These are phyloP conservation scores for Papilio elwesi DNA, from an alignment of 2,888 invertebrate species.

Conservation along the genomic window DNA sequence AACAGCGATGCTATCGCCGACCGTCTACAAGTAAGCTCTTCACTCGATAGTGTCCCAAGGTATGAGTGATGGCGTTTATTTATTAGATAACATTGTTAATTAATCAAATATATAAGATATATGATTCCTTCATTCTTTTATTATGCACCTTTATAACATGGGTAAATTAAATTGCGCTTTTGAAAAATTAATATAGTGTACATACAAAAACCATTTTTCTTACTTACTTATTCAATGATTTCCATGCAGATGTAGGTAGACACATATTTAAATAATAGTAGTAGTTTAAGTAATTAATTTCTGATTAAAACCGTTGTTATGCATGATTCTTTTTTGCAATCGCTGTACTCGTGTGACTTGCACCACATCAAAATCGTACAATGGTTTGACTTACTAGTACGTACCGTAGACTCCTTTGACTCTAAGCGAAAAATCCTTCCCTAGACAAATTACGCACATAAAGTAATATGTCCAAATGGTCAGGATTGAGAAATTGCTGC, in stretches of 20 bases:
- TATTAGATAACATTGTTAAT: too few species aligned
- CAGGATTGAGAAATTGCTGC: constrained; percentile 27
- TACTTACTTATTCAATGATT: too few species aligned
- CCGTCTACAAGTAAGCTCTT: constrained; percentile 60
- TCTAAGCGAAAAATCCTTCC: constrained; percentile 73
- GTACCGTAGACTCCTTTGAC: constrained; percentile 65
- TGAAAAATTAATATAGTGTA: too few species aligned
- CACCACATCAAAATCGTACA: constrained; percentile 52
- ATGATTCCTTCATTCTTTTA: too few species aligned
- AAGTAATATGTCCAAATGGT: constrained; percentile 56
- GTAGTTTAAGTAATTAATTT: too few species aligned
- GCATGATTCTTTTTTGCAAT: background rate
- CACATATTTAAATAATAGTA: too few species aligned
- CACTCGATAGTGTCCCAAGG: constrained; percentile 48
- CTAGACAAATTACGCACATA: constrained; percentile 71
- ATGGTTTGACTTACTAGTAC: constrained; percentile 61
- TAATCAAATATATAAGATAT: too few species aligned
- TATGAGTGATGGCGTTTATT: constrained; percentile 20
- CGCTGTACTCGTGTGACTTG: constrained; percentile 45
- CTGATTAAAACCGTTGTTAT: too few species aligned
- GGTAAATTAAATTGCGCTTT: too few species aligned
- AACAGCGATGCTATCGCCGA: constrained; percentile 63
- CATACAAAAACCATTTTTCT: too few species aligned
- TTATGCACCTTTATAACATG: too few species aligned
- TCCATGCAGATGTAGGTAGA: too few species aligned